Base-by-base conservation (phyloP, 2,797 vertebrate genomes). In the Bovichtus variegatus region DNA sequence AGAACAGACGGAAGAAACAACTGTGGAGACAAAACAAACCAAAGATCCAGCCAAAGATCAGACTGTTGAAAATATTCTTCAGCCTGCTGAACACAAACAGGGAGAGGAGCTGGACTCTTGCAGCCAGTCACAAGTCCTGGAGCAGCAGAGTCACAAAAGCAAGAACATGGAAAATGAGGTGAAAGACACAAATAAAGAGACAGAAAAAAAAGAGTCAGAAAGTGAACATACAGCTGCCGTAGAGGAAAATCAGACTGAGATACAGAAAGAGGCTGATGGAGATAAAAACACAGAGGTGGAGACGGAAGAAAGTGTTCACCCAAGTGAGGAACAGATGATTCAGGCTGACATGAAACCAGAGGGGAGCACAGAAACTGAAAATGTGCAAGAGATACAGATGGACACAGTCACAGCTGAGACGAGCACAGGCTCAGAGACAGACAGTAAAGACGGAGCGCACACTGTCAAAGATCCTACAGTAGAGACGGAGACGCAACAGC, bases 341-440 rank as follows among this genome's bases (percentile, higher is more conserved):
- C 76, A 76, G 38, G 25, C 25, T 7, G 86, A 80, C 0, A 2
- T 51, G 23, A 58, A 78, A 84, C 47, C 60, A 70, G 67, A 82
- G 27, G 64, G 66, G 31, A 55, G n/a, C 2, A n/a, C 64, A 53
- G 82, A 77, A 74, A 76, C 8, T 50, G 70, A 86, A 77, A 78
- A 66, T 51, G 58, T 69, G 27, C 67, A 84, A 31, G 54, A 75
- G 29, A 36, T 5, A 8, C 71, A 55, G 55, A 13, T 23, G 36
- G 83, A 76, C n/a, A 21, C 34, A 13, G 53, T 71, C 16, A 29
- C 12, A 62, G 71, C 36, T 46, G 72, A 83, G 19, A 74, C 50
- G 13, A 50, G 36, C 36, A 15, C 34, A 19, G 69, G 18, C 41
- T 47, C 72, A 43, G 82, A 87, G 47, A 75, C n/a, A 40, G 68